A percentile compares a stretch with the other conserved stretches of the same genome.
Evolutionary conservation across 1,140 invertebrate species (phyloP).

Genomic region (Harpegnathos saltator): DNA sequence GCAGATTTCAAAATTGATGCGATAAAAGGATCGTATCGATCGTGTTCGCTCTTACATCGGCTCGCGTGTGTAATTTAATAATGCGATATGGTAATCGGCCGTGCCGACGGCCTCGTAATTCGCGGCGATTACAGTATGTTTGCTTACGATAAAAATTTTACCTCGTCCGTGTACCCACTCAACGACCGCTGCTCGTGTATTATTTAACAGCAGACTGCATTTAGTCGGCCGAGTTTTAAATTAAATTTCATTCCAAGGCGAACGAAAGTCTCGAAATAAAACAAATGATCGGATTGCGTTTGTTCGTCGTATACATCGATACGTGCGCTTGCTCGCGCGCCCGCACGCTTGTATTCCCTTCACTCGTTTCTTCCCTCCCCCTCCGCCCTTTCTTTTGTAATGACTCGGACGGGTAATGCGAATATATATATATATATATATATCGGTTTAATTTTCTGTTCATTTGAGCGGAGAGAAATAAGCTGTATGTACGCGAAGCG

Average conservation of each 20-base stretch:
- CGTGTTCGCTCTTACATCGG: slow-evolving; percentile 59
- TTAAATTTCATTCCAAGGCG: slow-evolving; percentile 16
- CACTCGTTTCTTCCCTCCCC: too few relatives aligned
- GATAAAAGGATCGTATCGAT: slow-evolving; percentile 60
- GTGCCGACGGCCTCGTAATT: slow-evolving; percentile 54
- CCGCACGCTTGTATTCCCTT: not conserved
- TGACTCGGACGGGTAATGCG: slow-evolving; percentile 24
- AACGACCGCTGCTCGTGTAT: slow-evolving; percentile 20
- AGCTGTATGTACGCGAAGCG: not conserved
- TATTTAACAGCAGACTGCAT: slow-evolving; percentile 30
- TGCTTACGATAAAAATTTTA: slow-evolving; percentile 63
- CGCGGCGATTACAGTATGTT: slow-evolving; percentile 57
- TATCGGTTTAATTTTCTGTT: slow-evolving; percentile 37
- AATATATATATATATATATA: too few relatives aligned
- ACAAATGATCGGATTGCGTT: not conserved
- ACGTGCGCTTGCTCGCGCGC: too few relatives aligned
- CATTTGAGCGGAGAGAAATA: slow-evolving; percentile 6
- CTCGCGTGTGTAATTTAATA: slow-evolving; percentile 61
- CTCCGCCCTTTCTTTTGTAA: too few relatives aligned
- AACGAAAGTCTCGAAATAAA: not conserved
- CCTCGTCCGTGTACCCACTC: slow-evolving; percentile 4
- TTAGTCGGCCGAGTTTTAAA: slow-evolving; percentile 29
- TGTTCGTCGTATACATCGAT: not conserved
- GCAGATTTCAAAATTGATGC: slow-evolving; percentile 57
- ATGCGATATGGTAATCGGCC: slow-evolving; percentile 57